A percentile compares a stretch with the other conserved stretches of the same genome.
These are phyloP conservation scores for Austrolebias charrua DNA, from an alignment of 2,797 vertebrate species.

Conservation along the genomic window DNA sequence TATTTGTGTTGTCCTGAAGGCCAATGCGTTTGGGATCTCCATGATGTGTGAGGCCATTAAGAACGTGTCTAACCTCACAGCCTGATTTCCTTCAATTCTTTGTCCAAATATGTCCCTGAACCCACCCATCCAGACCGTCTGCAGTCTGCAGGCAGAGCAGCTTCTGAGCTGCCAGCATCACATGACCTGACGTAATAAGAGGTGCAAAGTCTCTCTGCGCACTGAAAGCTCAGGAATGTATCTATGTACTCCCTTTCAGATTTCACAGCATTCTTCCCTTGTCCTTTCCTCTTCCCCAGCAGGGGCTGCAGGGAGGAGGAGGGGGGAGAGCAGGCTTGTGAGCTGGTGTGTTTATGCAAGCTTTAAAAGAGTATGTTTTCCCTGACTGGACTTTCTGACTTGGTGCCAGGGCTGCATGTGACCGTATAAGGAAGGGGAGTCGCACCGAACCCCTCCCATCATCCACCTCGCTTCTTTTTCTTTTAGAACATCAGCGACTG, in stretches of 20 bases:
- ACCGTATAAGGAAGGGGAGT: slow-evolving; percentile 81
- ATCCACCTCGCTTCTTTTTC: slow-evolving; percentile 28
- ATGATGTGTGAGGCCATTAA: neutral
- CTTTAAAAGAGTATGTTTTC: slow-evolving; percentile 74
- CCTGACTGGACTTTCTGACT: slow-evolving; percentile 52
- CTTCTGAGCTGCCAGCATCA: slow-evolving; percentile 15
- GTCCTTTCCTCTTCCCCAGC: slow-evolving; percentile 45
- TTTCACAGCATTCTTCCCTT: slow-evolving; percentile 68
- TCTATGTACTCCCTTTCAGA: slow-evolving; percentile 60
- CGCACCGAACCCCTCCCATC: slow-evolving; percentile 29
- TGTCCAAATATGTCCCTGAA: slow-evolving; percentile 32
- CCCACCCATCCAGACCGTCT: slow-evolving; percentile 3
- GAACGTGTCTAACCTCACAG: slow-evolving; percentile 5
- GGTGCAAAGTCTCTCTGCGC: slow-evolving; percentile 24
- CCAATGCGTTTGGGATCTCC: slow-evolving; percentile 2
- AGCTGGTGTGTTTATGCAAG: slow-evolving; percentile 76
- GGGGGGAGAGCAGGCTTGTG: slow-evolving; percentile 36
- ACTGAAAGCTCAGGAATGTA: slow-evolving; percentile 68
- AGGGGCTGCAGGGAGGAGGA: slow-evolving; percentile 16
- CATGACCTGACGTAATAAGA: slow-evolving; percentile 43
- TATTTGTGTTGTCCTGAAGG: no score
- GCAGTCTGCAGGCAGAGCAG: slow-evolving; percentile 11
- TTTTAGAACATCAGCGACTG: slow-evolving; percentile 43
- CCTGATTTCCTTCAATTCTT: slow-evolving; percentile 33
- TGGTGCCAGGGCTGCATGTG: slow-evolving; percentile 67